Percentiles rank a stretch among this genome's conserved stretches.
Conservation (phyloP, 2,797 vertebrate genomes). For the Gymnoscopelus braueri region DNA sequence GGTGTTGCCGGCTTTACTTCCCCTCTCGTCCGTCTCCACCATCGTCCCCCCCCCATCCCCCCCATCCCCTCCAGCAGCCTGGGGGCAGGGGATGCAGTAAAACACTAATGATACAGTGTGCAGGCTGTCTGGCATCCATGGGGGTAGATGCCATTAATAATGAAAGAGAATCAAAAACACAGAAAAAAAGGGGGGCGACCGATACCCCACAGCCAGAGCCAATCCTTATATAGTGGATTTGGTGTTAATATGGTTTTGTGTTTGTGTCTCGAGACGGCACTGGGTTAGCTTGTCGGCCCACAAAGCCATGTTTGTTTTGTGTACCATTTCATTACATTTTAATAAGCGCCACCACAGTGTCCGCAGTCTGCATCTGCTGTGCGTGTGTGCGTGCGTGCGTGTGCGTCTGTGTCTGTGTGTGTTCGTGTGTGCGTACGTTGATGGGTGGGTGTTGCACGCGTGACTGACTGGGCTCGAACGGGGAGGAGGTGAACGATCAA, state of each 20-base stretch:
- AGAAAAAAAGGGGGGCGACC: no score
- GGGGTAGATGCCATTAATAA: slow-evolving; percentile 67
- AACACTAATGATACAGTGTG: slow-evolving; percentile 69
- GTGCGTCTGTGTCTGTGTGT: background rate
- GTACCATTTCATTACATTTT: background rate
- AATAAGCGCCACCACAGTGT: background rate
- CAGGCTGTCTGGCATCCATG: slow-evolving; percentile 55
- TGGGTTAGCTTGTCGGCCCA: no score
- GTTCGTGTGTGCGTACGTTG: background rate
- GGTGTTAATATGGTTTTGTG: no score
- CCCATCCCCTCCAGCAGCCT: slow-evolving; percentile 60
- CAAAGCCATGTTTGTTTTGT: no score
- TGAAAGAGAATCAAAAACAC: slow-evolving; percentile 51
- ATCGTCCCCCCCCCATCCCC: background rate
- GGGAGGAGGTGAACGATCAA: slow-evolving; percentile 21
- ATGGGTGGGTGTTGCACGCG: background rate
- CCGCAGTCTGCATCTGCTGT: background rate
- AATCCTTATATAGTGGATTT: no score
- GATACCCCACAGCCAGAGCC: no score
- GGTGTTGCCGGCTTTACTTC: slow-evolving; percentile 49
- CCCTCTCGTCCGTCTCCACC: slow-evolving; percentile 40
- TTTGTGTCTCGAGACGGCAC: no score
- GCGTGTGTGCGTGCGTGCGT: background rate
- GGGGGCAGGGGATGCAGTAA: slow-evolving; percentile 57
- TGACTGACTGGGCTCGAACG: background rate